Conservation (phyloP, 2,113 vertebrate species). For the Hydrochoerus hydrochaeris region DNA sequence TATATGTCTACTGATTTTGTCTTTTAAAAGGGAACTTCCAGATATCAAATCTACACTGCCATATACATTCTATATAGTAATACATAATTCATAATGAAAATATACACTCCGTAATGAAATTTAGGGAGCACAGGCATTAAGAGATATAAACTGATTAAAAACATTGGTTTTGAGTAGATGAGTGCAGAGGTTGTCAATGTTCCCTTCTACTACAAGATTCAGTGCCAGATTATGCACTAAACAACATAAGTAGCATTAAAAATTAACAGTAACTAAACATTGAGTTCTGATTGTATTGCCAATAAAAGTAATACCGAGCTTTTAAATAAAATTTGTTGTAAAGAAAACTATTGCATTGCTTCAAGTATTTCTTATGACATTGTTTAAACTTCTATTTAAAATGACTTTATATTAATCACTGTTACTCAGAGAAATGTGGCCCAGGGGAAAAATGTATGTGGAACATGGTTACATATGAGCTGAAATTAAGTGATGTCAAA, state of each 20-base stretch:
- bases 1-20: conserved; percentile 22
- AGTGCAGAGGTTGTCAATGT: conserved; percentile 80
- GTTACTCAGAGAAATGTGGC: neutral
- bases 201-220: conserved; percentile 82
- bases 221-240: conserved; percentile 82
- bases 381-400: conserved; percentile 61
- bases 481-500: neutral
- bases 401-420: neutral
- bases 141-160: conserved; percentile 80
- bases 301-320: conserved; percentile 77
- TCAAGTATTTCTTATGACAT: neutral
- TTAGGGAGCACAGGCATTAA: neutral
- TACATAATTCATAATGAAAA: neutral
- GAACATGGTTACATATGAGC: neutral
- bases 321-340: conserved; percentile 77
- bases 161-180: conserved; percentile 81
- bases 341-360: conserved; percentile 73
- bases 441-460: neutral
- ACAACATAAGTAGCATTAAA: conserved; percentile 83
- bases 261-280: conserved; percentile 83
- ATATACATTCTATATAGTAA: neutral
- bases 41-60: conserved; percentile 79
- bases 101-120: conserved; percentile 30
- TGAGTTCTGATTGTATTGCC: conserved; percentile 80
- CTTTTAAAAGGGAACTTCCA: conserved; percentile 75